Percentiles rank a stretch among this genome's conserved stretches.
phyloP scores from a whole-genome alignment of 1,140 invertebrate genomes.

The Drosophila tsacasi region DNA sequence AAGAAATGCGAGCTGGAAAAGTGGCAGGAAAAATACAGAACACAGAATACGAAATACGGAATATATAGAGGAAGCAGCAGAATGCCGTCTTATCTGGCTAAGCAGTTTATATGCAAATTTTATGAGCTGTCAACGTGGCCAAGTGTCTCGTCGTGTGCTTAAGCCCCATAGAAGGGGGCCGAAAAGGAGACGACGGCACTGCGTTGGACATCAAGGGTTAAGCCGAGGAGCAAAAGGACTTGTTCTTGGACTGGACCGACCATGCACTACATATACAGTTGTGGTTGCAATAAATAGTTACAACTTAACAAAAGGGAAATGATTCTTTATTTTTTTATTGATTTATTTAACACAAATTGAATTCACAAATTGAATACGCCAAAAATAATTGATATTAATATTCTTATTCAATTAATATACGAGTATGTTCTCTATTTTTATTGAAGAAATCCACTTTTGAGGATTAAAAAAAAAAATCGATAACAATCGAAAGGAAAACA shows the following conservation, averaged over 20 bases:
- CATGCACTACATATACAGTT: neutral
- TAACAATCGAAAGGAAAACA: too few species aligned
- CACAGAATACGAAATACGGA: neutral
- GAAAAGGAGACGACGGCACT: constrained; percentile 11
- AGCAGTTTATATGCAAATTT: constrained; percentile 68
- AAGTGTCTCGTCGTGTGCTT: constrained; percentile 51
- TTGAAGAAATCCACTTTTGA: neutral
- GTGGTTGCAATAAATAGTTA: neutral
- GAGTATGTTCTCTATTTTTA: neutral
- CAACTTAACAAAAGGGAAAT: neutral
- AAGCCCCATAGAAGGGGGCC: constrained; percentile 20
- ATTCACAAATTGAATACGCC: neutral
- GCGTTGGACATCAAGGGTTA: constrained; percentile 39
- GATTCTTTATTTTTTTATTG: neutral
- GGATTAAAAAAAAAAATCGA: too few species aligned
- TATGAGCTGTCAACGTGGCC: constrained; percentile 65
- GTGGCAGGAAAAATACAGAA: constrained; percentile 1
- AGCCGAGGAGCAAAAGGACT: constrained; percentile 25
- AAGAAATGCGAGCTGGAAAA: constrained; percentile 9
- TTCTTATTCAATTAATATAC: neutral
- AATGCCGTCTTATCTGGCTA: constrained; percentile 34
- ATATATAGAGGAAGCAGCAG: constrained; percentile 2
- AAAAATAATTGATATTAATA: neutral
- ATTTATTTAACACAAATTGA: neutral
- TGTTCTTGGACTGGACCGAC: constrained; percentile 39